phyloP scores from a whole-genome alignment of 2,888 invertebrate species.

The Polyommatus iphigenia region DNA sequence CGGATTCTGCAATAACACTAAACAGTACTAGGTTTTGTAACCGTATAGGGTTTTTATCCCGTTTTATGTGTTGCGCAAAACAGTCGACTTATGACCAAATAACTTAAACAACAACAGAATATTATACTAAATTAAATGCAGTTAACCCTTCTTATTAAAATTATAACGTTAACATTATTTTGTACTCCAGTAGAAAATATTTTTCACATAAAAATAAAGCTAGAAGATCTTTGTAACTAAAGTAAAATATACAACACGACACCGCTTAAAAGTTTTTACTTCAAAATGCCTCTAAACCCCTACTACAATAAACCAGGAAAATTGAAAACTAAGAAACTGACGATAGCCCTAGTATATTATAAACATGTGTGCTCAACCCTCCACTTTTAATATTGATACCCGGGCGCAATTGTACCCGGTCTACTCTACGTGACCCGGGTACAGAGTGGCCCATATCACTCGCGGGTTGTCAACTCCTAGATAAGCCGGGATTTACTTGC shows the following conservation, averaged over 20 bases:
- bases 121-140: background rate
- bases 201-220: no score
- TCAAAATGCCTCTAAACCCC: background rate
- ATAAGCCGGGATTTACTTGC: conserved; percentile 18
- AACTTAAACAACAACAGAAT: background rate
- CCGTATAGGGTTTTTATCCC: background rate
- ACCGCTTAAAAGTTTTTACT: background rate
- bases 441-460: background rate
- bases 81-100: background rate
- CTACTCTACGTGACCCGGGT: conserved; percentile 12
- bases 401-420: conserved; percentile 7
- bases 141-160: background rate
- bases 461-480: conserved; percentile 21
- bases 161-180: background rate
- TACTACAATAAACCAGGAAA: background rate
- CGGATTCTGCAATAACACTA: background rate
- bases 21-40: conserved; percentile 18
- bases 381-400: conserved; percentile 29
- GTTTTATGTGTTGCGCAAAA: background rate
- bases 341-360: conserved; percentile 7
- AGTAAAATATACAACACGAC: background rate
- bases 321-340: background rate
- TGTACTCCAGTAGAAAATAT: background rate
- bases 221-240: no score
- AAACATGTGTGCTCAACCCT: conserved; percentile 22